Evolutionary conservation across 2,797 vertebrate genomes (phyloP).

Genomic region (Anabas testudineus): DNA sequence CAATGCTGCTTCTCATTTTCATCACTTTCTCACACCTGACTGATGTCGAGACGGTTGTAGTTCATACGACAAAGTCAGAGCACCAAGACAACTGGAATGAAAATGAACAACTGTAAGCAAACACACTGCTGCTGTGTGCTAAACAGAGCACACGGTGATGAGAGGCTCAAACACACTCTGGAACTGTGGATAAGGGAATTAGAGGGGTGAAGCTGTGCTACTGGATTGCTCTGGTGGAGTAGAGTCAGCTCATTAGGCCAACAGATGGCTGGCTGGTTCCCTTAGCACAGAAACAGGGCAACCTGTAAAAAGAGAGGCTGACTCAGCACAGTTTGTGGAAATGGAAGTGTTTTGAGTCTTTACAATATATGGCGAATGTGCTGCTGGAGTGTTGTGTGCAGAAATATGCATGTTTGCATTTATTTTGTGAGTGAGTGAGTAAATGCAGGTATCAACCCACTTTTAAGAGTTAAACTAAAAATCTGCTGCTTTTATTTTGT

Average conservation of each 20-base stretch:
- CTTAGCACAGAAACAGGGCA: conserved; percentile 10
- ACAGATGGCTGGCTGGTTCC: conserved; percentile 63
- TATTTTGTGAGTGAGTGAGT: conserved; percentile 13
- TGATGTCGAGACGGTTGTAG: background rate
- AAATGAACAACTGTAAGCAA: background rate
- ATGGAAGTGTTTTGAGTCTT: conserved; percentile 10
- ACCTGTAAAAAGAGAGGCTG: conserved; percentile 35
- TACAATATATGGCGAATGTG: background rate
- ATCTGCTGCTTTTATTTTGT: background rate
- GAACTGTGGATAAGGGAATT: conserved; percentile 12
- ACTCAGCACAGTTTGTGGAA: conserved; percentile 38
- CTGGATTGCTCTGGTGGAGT: conserved; percentile 28
- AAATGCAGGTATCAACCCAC: conserved; percentile 54
- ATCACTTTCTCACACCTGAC: too few species aligned
- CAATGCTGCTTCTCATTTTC: too few species aligned
- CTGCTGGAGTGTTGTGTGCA: conserved; percentile 21
- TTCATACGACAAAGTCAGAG: background rate
- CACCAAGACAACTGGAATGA: background rate
- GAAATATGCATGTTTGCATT: conserved; percentile 43
- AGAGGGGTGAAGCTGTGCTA: conserved; percentile 20
- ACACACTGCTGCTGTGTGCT: background rate
- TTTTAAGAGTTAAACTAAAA: background rate
- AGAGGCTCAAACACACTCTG: background rate
- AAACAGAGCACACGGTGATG: background rate
- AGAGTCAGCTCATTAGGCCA: conserved; percentile 54